Evolutionary conservation across 37 sponge, comb jelly and placozoan genomes (phyloP), one percentile per base, ranked within the genome.

Genomic region (Beroe ovata): DNA sequence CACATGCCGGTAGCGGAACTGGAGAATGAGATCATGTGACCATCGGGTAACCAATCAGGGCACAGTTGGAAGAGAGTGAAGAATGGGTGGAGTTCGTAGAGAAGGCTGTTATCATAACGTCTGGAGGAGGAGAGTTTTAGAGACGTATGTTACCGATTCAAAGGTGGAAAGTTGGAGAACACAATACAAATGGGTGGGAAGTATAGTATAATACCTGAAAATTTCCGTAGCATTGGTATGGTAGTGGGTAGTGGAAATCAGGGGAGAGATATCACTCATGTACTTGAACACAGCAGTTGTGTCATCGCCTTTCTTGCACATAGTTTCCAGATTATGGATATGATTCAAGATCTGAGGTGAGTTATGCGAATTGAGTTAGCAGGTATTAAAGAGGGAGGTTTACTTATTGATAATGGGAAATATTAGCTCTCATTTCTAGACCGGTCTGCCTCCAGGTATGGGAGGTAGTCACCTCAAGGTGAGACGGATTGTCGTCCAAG

Each of bases 11-110:
- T 77, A 11, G 84, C 25, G 54, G 26, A 25, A 21, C 14, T 8
- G 8, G 84, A 38, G 54, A 77, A 36, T 22, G 84, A 28, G 42
- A 77, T 77, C 54, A 77, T 39, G 41, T 77, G 84, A 77, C 84
- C 84, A 4, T 77, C 84, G 20, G 26, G 26, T 1, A 42, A 4
- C 84, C 84, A 77, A 4, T 77, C 84, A 41, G 84, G 84, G 21
- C 84, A 77, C 38, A 77, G 84, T 29, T 77, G 84, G 41, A 77
- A n/a, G 54, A 77, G 36, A 25, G 33, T 20, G 21, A 77, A 77
- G 84, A 77, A 77, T 11, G 84, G 84, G 54, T 77, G 84, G 8
- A 77, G 54, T 40, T 77, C 84, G 25, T 29, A 32, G 54, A 77
- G 84, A 3, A 77, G 84, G 41, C 54, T 25, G 84, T 77, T 77